Evolutionary conservation across 2,888 invertebrate genomes (phyloP).

Genomic region (Sphaerophoria rueppellii): DNA sequence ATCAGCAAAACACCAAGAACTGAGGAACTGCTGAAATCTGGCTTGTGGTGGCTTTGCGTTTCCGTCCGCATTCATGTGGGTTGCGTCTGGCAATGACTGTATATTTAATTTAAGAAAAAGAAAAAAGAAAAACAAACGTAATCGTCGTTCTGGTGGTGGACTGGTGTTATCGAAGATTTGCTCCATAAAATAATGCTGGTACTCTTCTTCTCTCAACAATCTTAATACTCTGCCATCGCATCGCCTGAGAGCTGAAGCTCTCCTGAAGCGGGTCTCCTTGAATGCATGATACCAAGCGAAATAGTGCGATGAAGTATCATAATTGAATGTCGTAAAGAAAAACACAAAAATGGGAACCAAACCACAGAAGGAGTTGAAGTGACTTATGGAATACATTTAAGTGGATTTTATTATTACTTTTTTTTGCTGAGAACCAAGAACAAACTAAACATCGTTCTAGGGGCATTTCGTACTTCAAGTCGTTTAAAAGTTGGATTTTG

Average conservation of each 20-base stretch:
- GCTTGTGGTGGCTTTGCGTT: background rate
- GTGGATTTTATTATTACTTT: slow-evolving; percentile 22
- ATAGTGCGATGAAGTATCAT: background rate
- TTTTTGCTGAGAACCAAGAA: background rate
- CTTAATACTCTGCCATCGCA: too few relatives aligned
- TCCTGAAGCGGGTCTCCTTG: slow-evolving; percentile 26
- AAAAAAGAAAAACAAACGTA: background rate
- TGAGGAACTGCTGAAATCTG: background rate
- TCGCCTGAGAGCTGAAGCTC: slow-evolving; percentile 3
- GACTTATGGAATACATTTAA: slow-evolving; percentile 39
- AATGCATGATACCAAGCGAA: background rate
- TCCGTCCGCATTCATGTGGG: slow-evolving; percentile 34
- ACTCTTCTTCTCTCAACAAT: slow-evolving; percentile 2
- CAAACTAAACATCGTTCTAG: background rate
- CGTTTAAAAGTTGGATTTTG: too few relatives aligned
- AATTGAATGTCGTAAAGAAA: slow-evolving; percentile 28
- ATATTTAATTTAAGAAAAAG: slow-evolving; percentile 13
- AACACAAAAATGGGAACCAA: background rate
- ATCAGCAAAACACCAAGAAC: background rate
- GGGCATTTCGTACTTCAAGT: too few relatives aligned
- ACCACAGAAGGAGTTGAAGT: slow-evolving; percentile 32
- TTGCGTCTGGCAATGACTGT: slow-evolving; percentile 18
- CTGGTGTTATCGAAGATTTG: slow-evolving; percentile 34
- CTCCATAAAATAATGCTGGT: slow-evolving; percentile 20
- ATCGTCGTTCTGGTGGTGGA: background rate